Base-by-base conservation (phyloP, 2,888 invertebrate species). In the Choristoneura rosaceana region DNA sequence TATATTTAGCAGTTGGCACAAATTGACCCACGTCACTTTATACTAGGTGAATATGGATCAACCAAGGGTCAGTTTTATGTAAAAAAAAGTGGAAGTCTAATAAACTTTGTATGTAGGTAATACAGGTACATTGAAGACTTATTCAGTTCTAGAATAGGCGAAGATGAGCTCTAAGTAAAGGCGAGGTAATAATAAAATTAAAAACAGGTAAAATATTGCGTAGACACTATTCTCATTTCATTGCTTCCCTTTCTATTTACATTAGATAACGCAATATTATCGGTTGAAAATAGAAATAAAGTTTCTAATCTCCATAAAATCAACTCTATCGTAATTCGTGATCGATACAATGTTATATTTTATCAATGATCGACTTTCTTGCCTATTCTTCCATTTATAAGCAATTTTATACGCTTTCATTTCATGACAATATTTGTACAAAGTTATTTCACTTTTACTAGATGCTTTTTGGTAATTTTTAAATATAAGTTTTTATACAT, bases 321-420 rank as follows among this genome's bases (percentile, higher is more conserved):
- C 25, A 25, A 25, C 45, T 64, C 41, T 45, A 34, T 52, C 52
- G 34, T 55, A 45, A 62, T 52, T 67, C 64, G 64, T 69, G 69
- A 69, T 69, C 50, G 64, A 64, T 60, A 43, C 58, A 64, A 64
- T 41, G 38, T 45, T 17, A 63, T 63, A 69, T 69, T 69, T 58
- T 52, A 34, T 43, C 43, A 64, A 59, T 63, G 38, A 63, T 64
- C 77, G 77, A 84, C 87, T 89, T 90, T 89, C 86, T 80, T 84
- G 81, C 76, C 76, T 83, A 79, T 81, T 88, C 87, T 88, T 90
- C 86, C 87, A 86, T 88, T 88, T 85, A 84, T 84, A 85, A 83
- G 80, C 85, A 83, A 91, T 91, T 91, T 82, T 80, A 68, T 80
- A 87, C 91, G 90, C 92, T 92, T 92, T 92, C 92, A 43, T 83